Base-by-base conservation (phyloP, 2,888 invertebrate genomes). In the Rhimphoctona megacephalus region DNA sequence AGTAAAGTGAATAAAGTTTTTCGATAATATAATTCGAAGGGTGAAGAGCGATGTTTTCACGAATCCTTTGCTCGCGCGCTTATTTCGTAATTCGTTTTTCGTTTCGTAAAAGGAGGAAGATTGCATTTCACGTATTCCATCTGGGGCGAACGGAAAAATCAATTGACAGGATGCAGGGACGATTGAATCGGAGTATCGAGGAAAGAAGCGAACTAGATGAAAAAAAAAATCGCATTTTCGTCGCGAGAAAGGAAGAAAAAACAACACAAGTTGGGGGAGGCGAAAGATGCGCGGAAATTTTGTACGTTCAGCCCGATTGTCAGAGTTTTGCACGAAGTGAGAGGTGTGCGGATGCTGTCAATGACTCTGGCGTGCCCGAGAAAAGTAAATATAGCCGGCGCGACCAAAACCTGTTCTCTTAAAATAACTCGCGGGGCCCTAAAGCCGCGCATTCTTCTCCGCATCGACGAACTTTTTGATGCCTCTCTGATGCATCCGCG, bases 341-440 rank as follows among this genome's bases (percentile, higher is more conserved):
- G 78, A 36, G 39, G 77, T 78, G 72, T 73, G 72, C 80, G 74
- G 83, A 90, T 87, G 88, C 91, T 92, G 92, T 92, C 92, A 92
- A 92, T 92, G 92, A 91, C 91, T 92, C 91, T 90, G 89, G 90
- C 89, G 85, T 90, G 91, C 91, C 89, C 89, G 91, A 89, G 90
- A 91, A 92, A 93, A 91, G 92, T 93, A 93, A 93, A 93, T 93
- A 93, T 93, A 93, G 92, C 92, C 87, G 90, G 61, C 88, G 91
- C 91, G 89, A 90, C 92, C 91, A 92, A 91, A 93, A 92, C 93
- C 93, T 92, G 93, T 93, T 91, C 92, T 93, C 93, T 93, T 92
- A 93, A 93, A 93, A 93, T 93, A 93, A 93, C 92, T 91, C 85
- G 90, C 90, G 91, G 91, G 79, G 78, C 90, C 92, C 92, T 91